Conservation (phyloP, 2,888 invertebrate genomes). For the Athalia rosae region DNA sequence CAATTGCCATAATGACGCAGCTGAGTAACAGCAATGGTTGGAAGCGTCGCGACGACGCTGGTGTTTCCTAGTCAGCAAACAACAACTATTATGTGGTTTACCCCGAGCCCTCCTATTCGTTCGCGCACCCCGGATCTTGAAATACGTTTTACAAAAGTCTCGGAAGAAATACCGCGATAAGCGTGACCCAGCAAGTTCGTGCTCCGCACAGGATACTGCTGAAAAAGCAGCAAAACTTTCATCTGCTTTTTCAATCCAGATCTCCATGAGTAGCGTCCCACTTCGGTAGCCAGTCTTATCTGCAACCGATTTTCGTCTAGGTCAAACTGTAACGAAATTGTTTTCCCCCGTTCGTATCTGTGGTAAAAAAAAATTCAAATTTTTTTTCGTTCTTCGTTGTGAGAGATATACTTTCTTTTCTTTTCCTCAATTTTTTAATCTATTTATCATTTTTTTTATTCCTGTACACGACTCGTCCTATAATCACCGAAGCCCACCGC, state of each 20-base stretch:
- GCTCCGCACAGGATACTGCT: neutral
- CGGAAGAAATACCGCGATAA: constrained; percentile 7
- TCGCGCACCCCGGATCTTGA: neutral
- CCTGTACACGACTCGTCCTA: too few relatives aligned
- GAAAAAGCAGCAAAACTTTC: neutral
- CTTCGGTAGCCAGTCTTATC: too few relatives aligned
- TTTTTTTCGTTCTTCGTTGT: too few relatives aligned
- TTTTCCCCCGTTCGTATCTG: too few relatives aligned
- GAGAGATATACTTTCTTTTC: too few relatives aligned
- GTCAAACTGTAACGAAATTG: too few relatives aligned
- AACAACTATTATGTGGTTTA: constrained; percentile 6
- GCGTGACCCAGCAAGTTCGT: neutral
- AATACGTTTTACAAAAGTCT: constrained; percentile 13
- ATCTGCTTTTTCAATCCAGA: constrained; percentile 13
- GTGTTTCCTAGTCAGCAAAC: constrained; percentile 18
- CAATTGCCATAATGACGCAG: constrained; percentile 30
- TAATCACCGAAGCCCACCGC: too few relatives aligned
- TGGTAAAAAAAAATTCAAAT: too few relatives aligned
- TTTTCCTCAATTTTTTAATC: too few relatives aligned
- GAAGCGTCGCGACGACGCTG: constrained; percentile 21
- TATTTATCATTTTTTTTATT: too few relatives aligned
- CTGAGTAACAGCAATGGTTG: neutral
- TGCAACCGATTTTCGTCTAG: too few relatives aligned
- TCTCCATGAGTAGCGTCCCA: neutral
- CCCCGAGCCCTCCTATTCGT: neutral